Conservation (phyloP, 2,797 vertebrate genomes). For the Gymnocypris eckloni region DNA sequence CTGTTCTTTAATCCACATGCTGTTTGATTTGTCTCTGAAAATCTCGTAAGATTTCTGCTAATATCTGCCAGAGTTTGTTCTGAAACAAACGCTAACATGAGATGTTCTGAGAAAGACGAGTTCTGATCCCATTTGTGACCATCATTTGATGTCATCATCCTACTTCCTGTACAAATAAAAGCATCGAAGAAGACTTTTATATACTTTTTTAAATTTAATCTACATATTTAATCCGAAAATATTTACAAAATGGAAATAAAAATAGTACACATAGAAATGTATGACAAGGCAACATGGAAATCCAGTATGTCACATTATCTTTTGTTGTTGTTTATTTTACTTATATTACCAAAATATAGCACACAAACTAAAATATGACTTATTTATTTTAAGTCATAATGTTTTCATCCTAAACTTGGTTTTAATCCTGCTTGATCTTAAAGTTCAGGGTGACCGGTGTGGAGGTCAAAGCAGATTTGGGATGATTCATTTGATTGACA, state of each 20-base stretch:
- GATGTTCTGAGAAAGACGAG: not conserved
- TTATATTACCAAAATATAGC: not conserved
- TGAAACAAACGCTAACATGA: not conserved
- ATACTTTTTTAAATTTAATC: not conserved
- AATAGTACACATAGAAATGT: not conserved
- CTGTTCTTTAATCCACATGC: not conserved
- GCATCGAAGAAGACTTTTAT: not conserved
- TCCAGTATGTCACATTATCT: not conserved
- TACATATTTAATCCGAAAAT: not conserved
- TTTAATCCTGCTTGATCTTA: not conserved
- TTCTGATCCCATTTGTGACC: not conserved
- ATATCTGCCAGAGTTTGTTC: not conserved
- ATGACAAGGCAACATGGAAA: not conserved
- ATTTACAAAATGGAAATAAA: not conserved
- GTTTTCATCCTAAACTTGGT: not conserved
- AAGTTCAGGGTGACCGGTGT: conserved; percentile 15
- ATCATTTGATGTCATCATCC: not conserved
- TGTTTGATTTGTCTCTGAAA: not conserved
- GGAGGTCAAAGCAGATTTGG: conserved; percentile 7
- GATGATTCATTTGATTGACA: not conserved
- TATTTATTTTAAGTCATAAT: not conserved
- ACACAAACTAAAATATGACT: not conserved
- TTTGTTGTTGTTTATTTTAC: not conserved
- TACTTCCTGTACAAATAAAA: not conserved
- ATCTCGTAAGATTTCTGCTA: not conserved